phyloP scores from a whole-genome alignment of 2,113 vertebrate species.

The Macrotis lagotis region DNA sequence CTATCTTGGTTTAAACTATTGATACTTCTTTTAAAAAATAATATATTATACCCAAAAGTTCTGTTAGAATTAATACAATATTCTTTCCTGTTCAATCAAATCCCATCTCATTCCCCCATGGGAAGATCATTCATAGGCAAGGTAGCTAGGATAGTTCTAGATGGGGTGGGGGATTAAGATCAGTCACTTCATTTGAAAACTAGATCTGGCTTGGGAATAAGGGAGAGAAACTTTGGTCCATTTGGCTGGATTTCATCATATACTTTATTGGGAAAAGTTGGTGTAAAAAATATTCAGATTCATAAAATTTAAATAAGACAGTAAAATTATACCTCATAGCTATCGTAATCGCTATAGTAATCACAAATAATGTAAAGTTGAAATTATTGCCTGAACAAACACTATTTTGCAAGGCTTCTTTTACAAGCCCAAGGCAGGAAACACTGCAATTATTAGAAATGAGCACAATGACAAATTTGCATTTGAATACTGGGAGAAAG shows the following conservation, averaged over 20 bases:
- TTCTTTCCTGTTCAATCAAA: background rate
- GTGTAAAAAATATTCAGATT: slow-evolving; percentile 76
- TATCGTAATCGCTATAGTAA: slow-evolving; percentile 66
- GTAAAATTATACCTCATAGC: slow-evolving; percentile 79
- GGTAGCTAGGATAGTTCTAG: background rate
- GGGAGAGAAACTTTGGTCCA: background rate
- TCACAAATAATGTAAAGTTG: slow-evolving; percentile 75
- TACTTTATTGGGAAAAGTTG: slow-evolving; percentile 67
- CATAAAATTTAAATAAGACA: slow-evolving; percentile 78
- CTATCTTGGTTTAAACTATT: background rate
- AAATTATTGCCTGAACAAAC: slow-evolving; percentile 79
- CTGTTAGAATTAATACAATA: no score
- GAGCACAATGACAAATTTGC: slow-evolving; percentile 78
- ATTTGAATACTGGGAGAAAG: slow-evolving; percentile 68
- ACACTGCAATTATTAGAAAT: slow-evolving; percentile 74
- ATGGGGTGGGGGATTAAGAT: background rate
- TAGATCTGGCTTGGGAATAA: background rate
- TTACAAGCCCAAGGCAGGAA: slow-evolving; percentile 77
- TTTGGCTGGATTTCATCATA: slow-evolving; percentile 35
- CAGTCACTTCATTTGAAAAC: background rate
- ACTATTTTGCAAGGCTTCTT: slow-evolving; percentile 71
- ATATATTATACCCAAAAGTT: background rate
- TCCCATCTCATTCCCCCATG: background rate
- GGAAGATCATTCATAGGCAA: background rate
- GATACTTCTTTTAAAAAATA: background rate